Evolutionary conservation across 2,797 vertebrate species (phyloP), one percentile per base, ranked within the genome.

Genomic region (Telmatherina bonti): DNA sequence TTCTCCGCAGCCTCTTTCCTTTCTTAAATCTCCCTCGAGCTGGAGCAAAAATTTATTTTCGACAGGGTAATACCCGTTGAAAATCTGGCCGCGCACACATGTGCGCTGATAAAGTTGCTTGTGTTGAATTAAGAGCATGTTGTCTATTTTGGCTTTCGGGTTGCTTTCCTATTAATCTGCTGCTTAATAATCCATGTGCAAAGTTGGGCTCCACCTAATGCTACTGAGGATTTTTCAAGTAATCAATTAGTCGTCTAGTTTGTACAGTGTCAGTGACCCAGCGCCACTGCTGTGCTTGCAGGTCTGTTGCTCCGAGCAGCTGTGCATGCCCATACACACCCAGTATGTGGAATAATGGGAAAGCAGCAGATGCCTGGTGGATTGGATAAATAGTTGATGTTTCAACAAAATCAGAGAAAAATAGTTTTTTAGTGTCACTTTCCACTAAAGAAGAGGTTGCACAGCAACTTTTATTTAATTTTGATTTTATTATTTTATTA

Each of bases 41-140:
- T 61, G 41, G 22, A 57, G 7, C 41, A 36, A 41, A 56, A 63
- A 76, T 38, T 55, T 49, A 68, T 53, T 43, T 47, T 29, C 43
- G 31, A 72, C 52, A 57, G 56, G 5, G 20, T 54, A 55, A 81
- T 63, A 66, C 59, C 47, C 33, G 0, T 38, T 62, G 52, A 78
- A 58, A 67, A 53, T 51, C 1, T 10, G 2, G 64, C 56, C 72
- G 27, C 1, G 9, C 30, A n/a, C 73, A 55, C 4, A 20, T 70
- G 55, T 54, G 52, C 8, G 6, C n/a, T 15, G 65, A 61, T 52
- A n/a, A 38, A 10, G 15, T 36, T 12, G 6, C 5, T 31, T 22
- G 22, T 49, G n/a, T 33, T 2, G 0, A 57, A 61, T 30, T 18
- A 52, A 62, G 55, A 13, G 7, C 29, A 53, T 7, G 18, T 22